phyloP scores from a whole-genome alignment of 2,113 vertebrate genomes.

The Arizona elegans region DNA sequence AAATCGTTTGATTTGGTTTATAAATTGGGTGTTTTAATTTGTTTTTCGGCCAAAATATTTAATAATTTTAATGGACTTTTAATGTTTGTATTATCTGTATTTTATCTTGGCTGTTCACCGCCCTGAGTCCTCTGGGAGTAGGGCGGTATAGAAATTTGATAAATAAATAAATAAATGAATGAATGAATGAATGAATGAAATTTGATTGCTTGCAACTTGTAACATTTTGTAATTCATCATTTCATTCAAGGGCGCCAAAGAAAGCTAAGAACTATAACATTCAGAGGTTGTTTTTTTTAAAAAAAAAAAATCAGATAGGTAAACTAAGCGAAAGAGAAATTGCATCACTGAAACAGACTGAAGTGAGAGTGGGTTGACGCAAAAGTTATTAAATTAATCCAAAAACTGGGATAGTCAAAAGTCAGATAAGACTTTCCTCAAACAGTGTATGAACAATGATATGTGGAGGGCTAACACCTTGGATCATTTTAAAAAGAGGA shows the following conservation, averaged over 20 bases:
- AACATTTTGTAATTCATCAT: neutral
- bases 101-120: too few species aligned
- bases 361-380: neutral
- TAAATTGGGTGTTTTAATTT: too few species aligned
- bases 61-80: too few species aligned
- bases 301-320: neutral
- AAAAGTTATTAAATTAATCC: neutral
- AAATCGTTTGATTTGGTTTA: too few species aligned
- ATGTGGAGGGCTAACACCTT: neutral
- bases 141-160: too few species aligned
- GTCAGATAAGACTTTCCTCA: neutral
- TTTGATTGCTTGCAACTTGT: accelerated
- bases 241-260: neutral
- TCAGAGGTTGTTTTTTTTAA: neutral
- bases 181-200: too few species aligned
- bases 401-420: neutral
- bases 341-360: neutral
- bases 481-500: neutral
- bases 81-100: too few species aligned
- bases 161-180: too few species aligned
- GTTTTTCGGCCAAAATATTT: too few species aligned
- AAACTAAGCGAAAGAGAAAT: neutral
- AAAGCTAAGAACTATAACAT: neutral
- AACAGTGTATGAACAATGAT: neutral
- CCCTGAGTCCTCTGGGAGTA: too few species aligned